Conservation (phyloP, 2,797 vertebrate species). For the Acanthurus lineatus region DNA sequence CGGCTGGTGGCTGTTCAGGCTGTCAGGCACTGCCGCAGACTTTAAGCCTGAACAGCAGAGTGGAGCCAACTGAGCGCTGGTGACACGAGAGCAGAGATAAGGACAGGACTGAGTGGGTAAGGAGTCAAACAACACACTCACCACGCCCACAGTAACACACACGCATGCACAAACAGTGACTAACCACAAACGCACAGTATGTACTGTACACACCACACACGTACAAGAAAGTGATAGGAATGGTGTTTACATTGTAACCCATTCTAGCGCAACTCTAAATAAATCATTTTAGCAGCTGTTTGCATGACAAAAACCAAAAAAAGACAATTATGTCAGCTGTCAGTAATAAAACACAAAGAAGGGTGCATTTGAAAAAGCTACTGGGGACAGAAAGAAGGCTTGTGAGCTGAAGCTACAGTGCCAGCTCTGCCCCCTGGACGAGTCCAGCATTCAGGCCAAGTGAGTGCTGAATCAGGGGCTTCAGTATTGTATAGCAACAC, state of each 20-base stretch:
- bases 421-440: slow-evolving; percentile 55
- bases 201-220: slow-evolving; percentile 6
- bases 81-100: slow-evolving; percentile 77
- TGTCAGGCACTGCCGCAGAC: slow-evolving; percentile 54
- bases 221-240: slow-evolving; percentile 1
- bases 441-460: slow-evolving; percentile 62
- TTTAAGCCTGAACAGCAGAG: slow-evolving; percentile 71
- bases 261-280: slow-evolving; percentile 22
- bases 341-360: slow-evolving; percentile 19
- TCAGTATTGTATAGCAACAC: slow-evolving; percentile 67
- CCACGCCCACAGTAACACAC: slow-evolving; percentile 74
- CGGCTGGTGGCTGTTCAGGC: slow-evolving; percentile 34
- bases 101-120: slow-evolving; percentile 70
- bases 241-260: slow-evolving; percentile 17
- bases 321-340: slow-evolving; percentile 29
- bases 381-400: slow-evolving; percentile 22
- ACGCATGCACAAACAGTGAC: slow-evolving; percentile 39
- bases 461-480: slow-evolving; percentile 84
- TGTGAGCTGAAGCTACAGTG: slow-evolving; percentile 26
- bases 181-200: slow-evolving; percentile 18
- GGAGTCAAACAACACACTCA: slow-evolving; percentile 67
- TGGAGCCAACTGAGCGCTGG: slow-evolving; percentile 69
- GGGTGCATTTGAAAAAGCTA: slow-evolving; percentile 11
- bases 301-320: slow-evolving; percentile 35
- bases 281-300: slow-evolving; percentile 34